These are phyloP conservation scores for Cotesia chilonis DNA, from an alignment of 1,140 invertebrate genomes.

Conservation along the genomic window DNA sequence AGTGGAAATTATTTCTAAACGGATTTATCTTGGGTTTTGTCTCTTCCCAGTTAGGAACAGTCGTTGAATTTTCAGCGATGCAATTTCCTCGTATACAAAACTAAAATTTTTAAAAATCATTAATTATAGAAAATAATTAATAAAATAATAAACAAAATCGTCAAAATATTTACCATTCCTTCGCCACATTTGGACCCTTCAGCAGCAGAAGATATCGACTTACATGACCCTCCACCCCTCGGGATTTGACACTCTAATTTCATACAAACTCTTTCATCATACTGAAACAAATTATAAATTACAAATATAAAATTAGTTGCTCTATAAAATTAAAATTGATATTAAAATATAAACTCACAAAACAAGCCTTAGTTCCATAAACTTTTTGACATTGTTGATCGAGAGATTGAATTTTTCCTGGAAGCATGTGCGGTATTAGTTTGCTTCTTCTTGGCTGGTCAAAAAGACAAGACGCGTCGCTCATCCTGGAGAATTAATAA, in stretches of 20 bases:
- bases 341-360: constrained; percentile 66
- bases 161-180: constrained; percentile 72
- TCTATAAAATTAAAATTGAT: not conserved
- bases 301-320: constrained; percentile 4
- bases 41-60: constrained; percentile 74
- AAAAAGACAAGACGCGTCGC: constrained; percentile 80
- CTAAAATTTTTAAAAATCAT: constrained; percentile 60
- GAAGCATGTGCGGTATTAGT: constrained; percentile 79
- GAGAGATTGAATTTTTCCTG: constrained; percentile 82
- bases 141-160: not conserved
- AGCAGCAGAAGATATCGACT: constrained; percentile 86
- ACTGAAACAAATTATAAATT: constrained; percentile 36
- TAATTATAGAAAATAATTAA: too few species aligned
- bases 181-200: constrained; percentile 91
- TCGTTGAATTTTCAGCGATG: constrained; percentile 84
- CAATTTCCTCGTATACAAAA: constrained; percentile 87
- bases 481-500: constrained; percentile 28
- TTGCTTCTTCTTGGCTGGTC: constrained; percentile 86
- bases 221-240: constrained; percentile 75
- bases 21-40: not conserved
- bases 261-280: constrained; percentile 42
- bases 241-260: constrained; percentile 43
- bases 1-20: not conserved
- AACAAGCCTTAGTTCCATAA: constrained; percentile 81
- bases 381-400: constrained; percentile 90